Base-by-base conservation (phyloP, 1,140 invertebrate species). In the Apis mellifera region DNA sequence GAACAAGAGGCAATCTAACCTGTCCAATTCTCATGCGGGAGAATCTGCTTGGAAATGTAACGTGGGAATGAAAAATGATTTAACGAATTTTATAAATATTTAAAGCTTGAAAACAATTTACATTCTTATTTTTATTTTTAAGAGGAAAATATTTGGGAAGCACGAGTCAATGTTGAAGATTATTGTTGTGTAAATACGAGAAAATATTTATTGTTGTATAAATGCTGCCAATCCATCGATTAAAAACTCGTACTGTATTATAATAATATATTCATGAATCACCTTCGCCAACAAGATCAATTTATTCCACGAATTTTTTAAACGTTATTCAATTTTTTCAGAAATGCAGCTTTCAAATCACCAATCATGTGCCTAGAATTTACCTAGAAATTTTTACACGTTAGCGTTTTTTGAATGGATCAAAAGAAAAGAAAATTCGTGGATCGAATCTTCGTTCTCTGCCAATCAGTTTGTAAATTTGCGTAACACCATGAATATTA, bases 401-500 rank as follows among this genome's bases (percentile, higher is more conserved):
- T n/a, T 42, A 9, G 21, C 19, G 17, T 21, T 26, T 21, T 26
- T 4, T 1, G 9, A 70, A 19, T 23, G 11, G 9, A 52, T 17
- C 17, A 71, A n/a, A n/a, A n/a, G 21, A 54, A 26, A 71, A 26
- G 69, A 54, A 71, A 54, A 52, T 54, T 26, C 15, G 23, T 70
- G 9, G n/a, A 26, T n/a, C 9, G 50, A 54, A 1, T 71, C 21
- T 26, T n/a, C 19, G 50, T 54, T 19, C 50, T 26, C 26, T 23
- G 3, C 48, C 48, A 26, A 26, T 19, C 48, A 19, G 15, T 66
- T 26, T 19, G 7, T 19, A 26, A 21, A 54, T 52, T 26, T 70
- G 19, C 69, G 69, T 71, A 54, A 71, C 17, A 71, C 17, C n/a
- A 54, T 71, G 48, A 50, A 71, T 54, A 71, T 26, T 26, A 71